phyloP scores from a whole-genome alignment of 2,113 vertebrate genomes.

The Tupaia tana region DNA sequence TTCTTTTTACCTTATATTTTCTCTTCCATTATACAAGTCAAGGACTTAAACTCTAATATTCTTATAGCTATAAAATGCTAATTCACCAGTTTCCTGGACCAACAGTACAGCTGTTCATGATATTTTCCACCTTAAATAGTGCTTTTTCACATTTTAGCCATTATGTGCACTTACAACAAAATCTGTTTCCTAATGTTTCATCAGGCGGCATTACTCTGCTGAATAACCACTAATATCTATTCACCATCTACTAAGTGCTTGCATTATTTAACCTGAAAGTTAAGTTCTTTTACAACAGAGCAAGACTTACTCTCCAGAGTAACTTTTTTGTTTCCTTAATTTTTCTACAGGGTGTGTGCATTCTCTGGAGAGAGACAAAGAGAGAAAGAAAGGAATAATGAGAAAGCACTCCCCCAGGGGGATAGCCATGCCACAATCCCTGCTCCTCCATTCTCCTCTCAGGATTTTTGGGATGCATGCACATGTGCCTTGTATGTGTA shows the following conservation, averaged over 20 bases:
- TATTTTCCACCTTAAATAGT: slow-evolving; percentile 45
- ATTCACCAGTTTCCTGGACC: not conserved
- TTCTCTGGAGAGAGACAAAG: no score
- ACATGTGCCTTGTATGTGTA: no score
- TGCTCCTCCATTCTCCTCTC: no score
- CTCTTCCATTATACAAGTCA: not conserved
- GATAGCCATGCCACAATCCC: no score
- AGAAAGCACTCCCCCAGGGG: no score
- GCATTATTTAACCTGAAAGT: slow-evolving; percentile 26
- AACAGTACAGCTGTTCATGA: not conserved
- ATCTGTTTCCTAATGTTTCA: not conserved
- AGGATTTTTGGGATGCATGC: no score
- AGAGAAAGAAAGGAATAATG: no score
- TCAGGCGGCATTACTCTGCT: not conserved
- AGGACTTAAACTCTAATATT: slow-evolving; percentile 33
- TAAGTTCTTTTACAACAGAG: not conserved
- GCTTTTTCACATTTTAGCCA: not conserved
- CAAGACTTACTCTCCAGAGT: not conserved
- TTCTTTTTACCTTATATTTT: not conserved
- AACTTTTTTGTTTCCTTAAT: not conserved
- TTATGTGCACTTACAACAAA: not conserved
- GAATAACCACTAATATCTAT: not conserved
- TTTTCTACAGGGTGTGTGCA: no score
- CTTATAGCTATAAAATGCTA: slow-evolving; percentile 14
- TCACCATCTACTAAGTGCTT: not conserved